Evolutionary conservation across 2,113 vertebrate species (phyloP).

Genomic region (Entelurus aequoreus): DNA sequence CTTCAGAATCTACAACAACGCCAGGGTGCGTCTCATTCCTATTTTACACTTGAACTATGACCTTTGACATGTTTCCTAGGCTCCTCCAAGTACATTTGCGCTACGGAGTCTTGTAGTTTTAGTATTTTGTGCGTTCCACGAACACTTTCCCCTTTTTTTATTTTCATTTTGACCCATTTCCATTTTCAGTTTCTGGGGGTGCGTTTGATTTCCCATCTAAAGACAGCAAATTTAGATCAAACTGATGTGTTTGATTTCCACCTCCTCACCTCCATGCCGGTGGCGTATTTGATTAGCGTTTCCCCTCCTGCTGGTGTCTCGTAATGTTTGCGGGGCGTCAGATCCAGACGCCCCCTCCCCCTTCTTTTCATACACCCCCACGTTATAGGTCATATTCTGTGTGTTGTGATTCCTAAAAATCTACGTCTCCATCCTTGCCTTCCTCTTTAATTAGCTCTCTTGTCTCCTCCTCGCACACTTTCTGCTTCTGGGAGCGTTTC

Average conservation of each 20-base stretch:
- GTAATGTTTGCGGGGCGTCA: constrained; percentile 13
- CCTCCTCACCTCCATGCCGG: constrained; percentile 13
- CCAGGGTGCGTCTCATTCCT: constrained; percentile 75
- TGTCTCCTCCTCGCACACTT: background rate
- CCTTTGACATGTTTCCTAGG: background rate
- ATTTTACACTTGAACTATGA: background rate
- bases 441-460: background rate
- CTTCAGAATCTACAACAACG: constrained; percentile 96
- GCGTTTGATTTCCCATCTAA: constrained; percentile 15
- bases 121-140: too few species aligned
- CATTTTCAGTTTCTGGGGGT: background rate
- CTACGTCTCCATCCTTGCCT: background rate
- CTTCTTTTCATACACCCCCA: background rate
- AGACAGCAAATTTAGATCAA: constrained; percentile 37
- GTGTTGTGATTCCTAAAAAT: constrained; percentile 2
- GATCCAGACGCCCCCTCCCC: constrained; percentile 15
- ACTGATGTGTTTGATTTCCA: constrained; percentile 33
- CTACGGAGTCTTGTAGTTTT: too few species aligned
- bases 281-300: constrained; percentile 17
- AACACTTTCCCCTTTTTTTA: too few species aligned
- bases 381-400: constrained; percentile 17
- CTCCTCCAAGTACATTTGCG: too few species aligned
- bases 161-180: constrained; percentile 9
- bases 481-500: background rate
- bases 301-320: constrained; percentile 26